A percentile compares a stretch with the other conserved stretches of the same genome.
phyloP scores from a whole-genome alignment of 2,113 vertebrate species.

The Alligator mississippiensis region DNA sequence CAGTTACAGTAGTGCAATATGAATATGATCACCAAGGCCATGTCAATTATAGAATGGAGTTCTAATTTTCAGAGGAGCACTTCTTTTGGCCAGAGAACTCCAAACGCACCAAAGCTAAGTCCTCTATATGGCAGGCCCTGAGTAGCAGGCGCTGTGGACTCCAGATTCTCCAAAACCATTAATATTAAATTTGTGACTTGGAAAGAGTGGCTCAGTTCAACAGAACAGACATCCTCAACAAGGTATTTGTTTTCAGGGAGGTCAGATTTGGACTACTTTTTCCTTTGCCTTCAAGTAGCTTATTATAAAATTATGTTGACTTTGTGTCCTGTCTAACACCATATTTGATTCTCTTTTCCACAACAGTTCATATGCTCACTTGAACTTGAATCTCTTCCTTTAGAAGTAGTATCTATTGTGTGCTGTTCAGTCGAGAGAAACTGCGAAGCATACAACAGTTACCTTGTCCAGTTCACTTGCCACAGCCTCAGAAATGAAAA shows the following conservation, averaged over 20 bases:
- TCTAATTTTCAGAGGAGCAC: neutral
- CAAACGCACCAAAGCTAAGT: neutral
- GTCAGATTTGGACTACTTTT: neutral
- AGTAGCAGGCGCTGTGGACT: neutral
- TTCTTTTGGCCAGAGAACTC: neutral
- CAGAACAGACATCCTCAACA: neutral
- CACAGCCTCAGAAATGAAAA: neutral
- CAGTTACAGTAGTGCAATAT: neutral
- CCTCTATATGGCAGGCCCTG: neutral
- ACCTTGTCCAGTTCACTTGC: neutral
- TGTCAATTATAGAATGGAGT: neutral
- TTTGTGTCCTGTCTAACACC: neutral
- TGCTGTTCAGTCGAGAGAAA: too few species aligned
- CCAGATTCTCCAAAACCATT: too few species aligned
- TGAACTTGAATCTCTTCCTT: neutral
- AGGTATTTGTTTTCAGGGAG: neutral
- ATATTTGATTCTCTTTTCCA: neutral
- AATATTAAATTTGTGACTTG: too few species aligned
- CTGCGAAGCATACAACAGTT: neutral
- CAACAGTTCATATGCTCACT: neutral
- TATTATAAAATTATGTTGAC: neutral
- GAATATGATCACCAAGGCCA: neutral
- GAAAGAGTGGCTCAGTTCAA: neutral
- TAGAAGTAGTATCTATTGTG: neutral
- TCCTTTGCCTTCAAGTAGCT: neutral